These are phyloP conservation scores for Tangara arthus DNA, from an alignment of 2,797 vertebrate genomes.

Conservation along the genomic window DNA sequence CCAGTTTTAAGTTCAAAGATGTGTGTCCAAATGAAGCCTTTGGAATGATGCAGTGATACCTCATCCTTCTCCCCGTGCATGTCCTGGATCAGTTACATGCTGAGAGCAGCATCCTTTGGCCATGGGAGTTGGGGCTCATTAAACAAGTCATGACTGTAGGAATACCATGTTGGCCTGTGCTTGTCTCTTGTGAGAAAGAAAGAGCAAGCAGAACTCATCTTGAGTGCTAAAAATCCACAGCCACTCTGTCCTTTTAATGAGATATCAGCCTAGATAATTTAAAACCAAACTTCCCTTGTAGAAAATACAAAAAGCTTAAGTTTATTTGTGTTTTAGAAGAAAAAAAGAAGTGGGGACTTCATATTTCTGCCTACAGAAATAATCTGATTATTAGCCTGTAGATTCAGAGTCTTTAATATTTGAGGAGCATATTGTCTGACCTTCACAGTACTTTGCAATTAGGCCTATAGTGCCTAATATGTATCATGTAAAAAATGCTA, in stretches of 20 bases:
- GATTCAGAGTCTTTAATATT: background rate
- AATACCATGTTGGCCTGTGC: background rate
- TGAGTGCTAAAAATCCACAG: background rate
- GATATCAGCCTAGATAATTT: background rate
- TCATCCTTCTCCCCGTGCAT: background rate
- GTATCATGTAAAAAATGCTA: background rate
- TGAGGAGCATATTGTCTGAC: background rate
- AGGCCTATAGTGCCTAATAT: background rate
- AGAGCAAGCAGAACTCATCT: background rate
- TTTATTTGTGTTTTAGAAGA: background rate
- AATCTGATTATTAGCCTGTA: background rate
- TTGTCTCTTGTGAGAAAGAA: background rate
- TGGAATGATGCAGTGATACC: background rate
- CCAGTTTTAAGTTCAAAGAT: background rate
- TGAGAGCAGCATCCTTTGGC: background rate
- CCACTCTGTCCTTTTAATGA: background rate
- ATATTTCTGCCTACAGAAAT: background rate
- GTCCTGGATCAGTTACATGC: background rate
- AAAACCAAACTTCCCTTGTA: background rate
- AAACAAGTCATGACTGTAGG: constrained; percentile 6
- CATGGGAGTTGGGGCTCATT: accelerated
- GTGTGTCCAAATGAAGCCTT: background rate
- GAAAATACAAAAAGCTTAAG: background rate
- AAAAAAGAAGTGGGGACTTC: background rate
- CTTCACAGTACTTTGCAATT: background rate